Evolutionary conservation across 2,797 vertebrate species (phyloP), one percentile per base, ranked within the genome.

Genomic region (Zenarchopterus dispar): DNA sequence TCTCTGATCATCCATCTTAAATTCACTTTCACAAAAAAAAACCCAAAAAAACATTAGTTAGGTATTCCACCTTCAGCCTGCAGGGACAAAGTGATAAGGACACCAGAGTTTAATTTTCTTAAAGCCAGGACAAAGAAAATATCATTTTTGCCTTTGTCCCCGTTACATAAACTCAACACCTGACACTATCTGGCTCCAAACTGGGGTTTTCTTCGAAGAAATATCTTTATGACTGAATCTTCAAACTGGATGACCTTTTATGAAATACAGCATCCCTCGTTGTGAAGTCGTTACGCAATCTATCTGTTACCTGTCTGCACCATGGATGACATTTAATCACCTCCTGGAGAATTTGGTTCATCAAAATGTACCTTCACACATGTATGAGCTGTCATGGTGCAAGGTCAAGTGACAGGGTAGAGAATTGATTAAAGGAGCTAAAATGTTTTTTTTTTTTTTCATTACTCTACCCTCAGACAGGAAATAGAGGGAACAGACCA

Each of bases 371-470:
- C 39, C 75, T 62, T 82, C 75, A 78, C 80, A 75, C 77, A 70
- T 65, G 48, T 59, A 67, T 1, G 26, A 71, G 57, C 45, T 28
- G 68, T 77, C 54, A 60, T 8, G 48, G 59, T 67, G 76, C 66
- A 69, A 73, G 80, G 57, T 39, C 54, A 41, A 64, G 75, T 60
- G 78, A 83, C 77, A 75, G 66, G 60, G 58, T 0, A 46, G 62
- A 78, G 68, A 82, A 88, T 84, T 70, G 74, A 90, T 90, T 88
- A 65, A 67, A 64, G 62, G 51, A 70, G 53, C 62, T 21, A 31
- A 10, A 2, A 46, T 39, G 13, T 13, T 15, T 39, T 16, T 39
- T 39, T 16, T 39, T 36, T 36, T 13, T 13, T 3, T 42, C 48
- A 56, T 54, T 22, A 0, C 55, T 58, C 51, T 22, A 49, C 61